These are phyloP conservation scores for Xestia xanthographa DNA, from an alignment of 2,888 invertebrate species.

Conservation along the genomic window DNA sequence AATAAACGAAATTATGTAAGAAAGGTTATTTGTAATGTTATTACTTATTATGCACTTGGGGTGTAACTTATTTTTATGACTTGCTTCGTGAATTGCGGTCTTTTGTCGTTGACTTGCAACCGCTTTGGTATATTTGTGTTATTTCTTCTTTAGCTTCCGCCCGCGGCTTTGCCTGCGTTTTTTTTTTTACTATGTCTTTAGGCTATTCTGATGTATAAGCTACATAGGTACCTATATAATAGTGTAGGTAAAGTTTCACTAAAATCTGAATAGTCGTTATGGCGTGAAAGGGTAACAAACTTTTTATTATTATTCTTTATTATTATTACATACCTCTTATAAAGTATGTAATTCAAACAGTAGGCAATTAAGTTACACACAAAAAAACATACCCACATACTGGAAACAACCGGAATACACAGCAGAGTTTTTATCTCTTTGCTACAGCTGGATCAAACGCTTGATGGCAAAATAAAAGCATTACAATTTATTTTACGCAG, in stretches of 20 bases:
- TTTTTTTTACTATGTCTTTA: not conserved
- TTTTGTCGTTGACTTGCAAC: conserved; percentile 4
- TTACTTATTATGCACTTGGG: conserved; percentile 47
- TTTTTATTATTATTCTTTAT: not conserved
- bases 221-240: too few relatives aligned
- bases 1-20: conserved; percentile 53
- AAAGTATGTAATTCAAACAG: not conserved
- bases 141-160: not conserved
- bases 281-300: not conserved
- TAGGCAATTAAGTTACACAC: not conserved
- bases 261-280: not conserved
- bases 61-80: conserved; percentile 34
- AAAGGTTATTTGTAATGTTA: conserved; percentile 50
- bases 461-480: conserved; percentile 54
- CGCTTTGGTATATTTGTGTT: not conserved
- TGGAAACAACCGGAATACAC: not conserved
- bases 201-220: not conserved
- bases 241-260: not conserved
- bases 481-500: conserved; percentile 60
- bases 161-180: not conserved
- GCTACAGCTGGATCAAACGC: conserved; percentile 31
- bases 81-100: conserved; percentile 4
- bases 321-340: not conserved
- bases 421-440: conserved; percentile 4
- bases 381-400: not conserved